Conservation (phyloP, 2,888 invertebrate species). For the Hemistola chrysoprasaria region DNA sequence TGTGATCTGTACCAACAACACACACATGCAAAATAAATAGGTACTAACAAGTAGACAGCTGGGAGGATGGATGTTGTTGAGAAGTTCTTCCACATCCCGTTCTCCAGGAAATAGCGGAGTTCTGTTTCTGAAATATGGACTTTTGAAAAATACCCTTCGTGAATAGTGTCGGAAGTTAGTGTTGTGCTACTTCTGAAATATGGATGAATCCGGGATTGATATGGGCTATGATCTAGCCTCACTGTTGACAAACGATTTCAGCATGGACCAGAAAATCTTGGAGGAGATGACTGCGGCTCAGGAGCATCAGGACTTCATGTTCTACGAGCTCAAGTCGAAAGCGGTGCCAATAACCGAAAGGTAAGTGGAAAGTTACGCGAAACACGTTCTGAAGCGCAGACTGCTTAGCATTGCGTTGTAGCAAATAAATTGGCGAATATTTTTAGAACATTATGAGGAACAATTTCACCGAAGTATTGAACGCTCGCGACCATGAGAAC, state of each 20-base stretch:
- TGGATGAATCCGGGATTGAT: slow-evolving; percentile 86
- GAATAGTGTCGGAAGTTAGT: slow-evolving; percentile 55
- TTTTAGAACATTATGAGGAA: slow-evolving; percentile 74
- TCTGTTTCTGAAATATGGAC: slow-evolving; percentile 48
- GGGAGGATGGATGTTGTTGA: slow-evolving; percentile 72
- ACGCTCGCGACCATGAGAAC: slow-evolving; percentile 70
- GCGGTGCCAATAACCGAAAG: slow-evolving; percentile 82
- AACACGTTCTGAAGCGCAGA: slow-evolving; percentile 25
- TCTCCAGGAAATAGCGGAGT: slow-evolving; percentile 53
- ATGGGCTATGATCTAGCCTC: slow-evolving; percentile 85
- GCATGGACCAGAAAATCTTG: slow-evolving; percentile 75
- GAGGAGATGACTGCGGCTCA: slow-evolving; percentile 81
- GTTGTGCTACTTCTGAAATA: slow-evolving; percentile 64
- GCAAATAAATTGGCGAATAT: slow-evolving; percentile 58
- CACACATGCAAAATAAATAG: slow-evolving; percentile 32
- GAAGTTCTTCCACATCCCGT: slow-evolving; percentile 53
- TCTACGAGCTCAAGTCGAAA: slow-evolving; percentile 84
- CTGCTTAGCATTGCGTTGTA: slow-evolving; percentile 34
- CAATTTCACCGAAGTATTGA: slow-evolving; percentile 68
- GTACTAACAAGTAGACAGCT: slow-evolving; percentile 77
- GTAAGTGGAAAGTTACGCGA: slow-evolving; percentile 56
- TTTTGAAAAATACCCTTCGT: slow-evolving; percentile 41
- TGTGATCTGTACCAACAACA: slow-evolving; percentile 43
- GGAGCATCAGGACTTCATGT: slow-evolving; percentile 83
- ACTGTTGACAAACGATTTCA: slow-evolving; percentile 79